Evolutionary conservation across 1,140 invertebrate species (phyloP), one percentile per base, ranked within the genome.

Genomic region (Bombus picipes): DNA sequence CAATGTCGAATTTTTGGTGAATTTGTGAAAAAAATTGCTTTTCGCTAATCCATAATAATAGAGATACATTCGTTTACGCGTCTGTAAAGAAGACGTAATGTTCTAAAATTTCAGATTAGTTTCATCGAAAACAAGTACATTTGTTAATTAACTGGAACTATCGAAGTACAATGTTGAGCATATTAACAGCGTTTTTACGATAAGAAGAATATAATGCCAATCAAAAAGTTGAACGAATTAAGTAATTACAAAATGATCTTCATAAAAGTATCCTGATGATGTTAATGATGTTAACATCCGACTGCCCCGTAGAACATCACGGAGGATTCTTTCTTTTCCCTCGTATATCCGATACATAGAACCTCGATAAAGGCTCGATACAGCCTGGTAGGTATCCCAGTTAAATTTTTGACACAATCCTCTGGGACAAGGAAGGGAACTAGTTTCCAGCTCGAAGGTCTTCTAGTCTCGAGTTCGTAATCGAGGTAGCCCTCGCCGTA

Each of bases 401-500:
- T 87, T 34, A 71, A 78, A 47, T 78, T 81, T 76, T 71, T 83
- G 59, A 82, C 81, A 70, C n/a, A 71, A 71, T 76, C 72, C 47
- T 22, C 25, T 15, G 43, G n/a, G 77, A 62, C 53, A 41, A 57
- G 43, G 84, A 81, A 32, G 65, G 57, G 57, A 72, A 65, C 81
- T 83, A 83, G 73, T 86, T 86, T 83, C 39, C 37, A 47, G 70
- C 25, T 53, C 28, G 80, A 90, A 80, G 88, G 84, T 86, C 72
- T 83, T 66, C 73, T 83, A 79, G 81, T 86, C 82, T 88, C 76
- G 62, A 65, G 57, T 39, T 39, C 59, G 82, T 86, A 90, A 90
- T 90, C 83, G 70, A 88, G 83, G 87, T 88, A 78, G 80, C 74
- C 73, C 25, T 32, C n/a, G 37, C 32, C 82, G 71, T 75, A 85